Conservation (phyloP, 2,113 vertebrate species). For the Anser brachyrhynchus region DNA sequence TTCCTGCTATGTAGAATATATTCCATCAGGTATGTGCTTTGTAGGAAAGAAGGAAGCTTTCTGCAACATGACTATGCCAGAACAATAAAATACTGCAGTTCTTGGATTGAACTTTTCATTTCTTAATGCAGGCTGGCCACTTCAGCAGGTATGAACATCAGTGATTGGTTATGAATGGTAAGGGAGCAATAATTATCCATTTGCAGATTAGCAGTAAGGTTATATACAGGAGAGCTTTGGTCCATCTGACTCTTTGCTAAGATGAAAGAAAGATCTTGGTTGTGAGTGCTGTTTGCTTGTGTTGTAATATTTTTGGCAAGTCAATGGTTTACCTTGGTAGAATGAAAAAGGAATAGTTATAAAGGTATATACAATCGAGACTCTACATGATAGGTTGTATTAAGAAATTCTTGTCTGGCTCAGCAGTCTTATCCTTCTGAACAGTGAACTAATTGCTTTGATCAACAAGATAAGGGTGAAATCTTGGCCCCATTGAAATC, state of each 20-base stretch:
- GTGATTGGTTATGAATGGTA: not conserved
- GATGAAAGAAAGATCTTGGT: not conserved
- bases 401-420: constrained; percentile 48
- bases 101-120: not conserved
- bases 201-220: not conserved
- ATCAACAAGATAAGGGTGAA: constrained; percentile 28
- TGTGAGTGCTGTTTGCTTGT: not conserved
- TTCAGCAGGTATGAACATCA: not conserved
- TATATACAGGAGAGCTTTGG: not conserved
- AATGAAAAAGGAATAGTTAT: not conserved
- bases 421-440: constrained; percentile 34
- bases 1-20: not conserved
- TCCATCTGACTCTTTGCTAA: not conserved
- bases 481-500: not conserved
- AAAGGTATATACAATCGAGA: not conserved
- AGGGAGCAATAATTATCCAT: not conserved
- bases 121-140: not conserved
- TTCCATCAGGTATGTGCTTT: not conserved
- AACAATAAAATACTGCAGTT: not conserved
- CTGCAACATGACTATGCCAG: not conserved
- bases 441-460: constrained; percentile 8
- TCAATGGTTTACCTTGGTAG: not conserved
- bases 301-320: not conserved
- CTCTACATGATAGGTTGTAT: not conserved
- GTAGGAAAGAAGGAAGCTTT: not conserved